Conservation (phyloP, 2,888 invertebrate genomes). For the Microctonus hyperodae region DNA sequence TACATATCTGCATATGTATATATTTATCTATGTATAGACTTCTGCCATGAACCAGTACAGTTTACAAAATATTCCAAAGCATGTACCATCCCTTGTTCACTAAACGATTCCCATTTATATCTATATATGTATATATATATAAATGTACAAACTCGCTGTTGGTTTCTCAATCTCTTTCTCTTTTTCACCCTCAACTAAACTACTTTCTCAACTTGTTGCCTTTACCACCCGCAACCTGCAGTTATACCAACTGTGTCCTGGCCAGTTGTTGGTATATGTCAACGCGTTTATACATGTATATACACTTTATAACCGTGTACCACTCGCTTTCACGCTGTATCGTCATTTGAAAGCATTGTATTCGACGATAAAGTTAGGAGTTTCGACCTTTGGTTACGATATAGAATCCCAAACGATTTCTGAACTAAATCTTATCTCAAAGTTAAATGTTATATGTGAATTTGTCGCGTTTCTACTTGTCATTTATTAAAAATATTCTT, state of each 20-base stretch:
- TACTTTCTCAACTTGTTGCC: constrained; percentile 55
- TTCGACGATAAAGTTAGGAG: constrained; percentile 36
- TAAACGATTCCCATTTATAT: too few relatives aligned
- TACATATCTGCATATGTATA: too few relatives aligned
- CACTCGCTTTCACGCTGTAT: background rate
- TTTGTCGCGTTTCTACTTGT: constrained; percentile 3
- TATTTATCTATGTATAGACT: too few relatives aligned
- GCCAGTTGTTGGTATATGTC: background rate
- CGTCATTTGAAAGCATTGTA: constrained; percentile 32
- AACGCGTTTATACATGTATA: constrained; percentile 15
- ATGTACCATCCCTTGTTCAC: too few relatives aligned
- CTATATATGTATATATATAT: too few relatives aligned
- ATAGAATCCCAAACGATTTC: constrained; percentile 34
- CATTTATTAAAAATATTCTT: too few relatives aligned
- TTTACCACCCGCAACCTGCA: constrained; percentile 22
- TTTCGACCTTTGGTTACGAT: constrained; percentile 22
- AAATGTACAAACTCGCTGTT: background rate
- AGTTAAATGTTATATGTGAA: background rate
- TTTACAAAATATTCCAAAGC: too few relatives aligned
- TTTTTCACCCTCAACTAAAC: constrained; percentile 39
- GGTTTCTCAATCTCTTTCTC: background rate
- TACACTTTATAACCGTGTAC: background rate
- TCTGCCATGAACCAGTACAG: background rate
- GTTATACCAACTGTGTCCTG: background rate
- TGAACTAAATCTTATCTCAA: background rate